Evolutionary conservation across 2,113 vertebrate genomes (phyloP).

Genomic region (Gambusia holbrooki): DNA sequence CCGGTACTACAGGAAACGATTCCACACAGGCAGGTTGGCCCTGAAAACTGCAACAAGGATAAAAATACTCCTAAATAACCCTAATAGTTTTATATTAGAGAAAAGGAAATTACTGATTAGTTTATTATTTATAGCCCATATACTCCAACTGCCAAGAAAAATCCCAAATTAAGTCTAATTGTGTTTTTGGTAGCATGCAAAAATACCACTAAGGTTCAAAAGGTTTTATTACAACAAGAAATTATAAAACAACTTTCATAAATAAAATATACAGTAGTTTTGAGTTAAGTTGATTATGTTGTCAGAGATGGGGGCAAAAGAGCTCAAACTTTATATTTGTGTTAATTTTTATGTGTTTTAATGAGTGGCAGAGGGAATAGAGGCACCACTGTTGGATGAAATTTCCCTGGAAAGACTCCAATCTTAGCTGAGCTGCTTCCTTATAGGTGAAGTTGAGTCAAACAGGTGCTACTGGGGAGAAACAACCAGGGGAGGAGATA

Average conservation of each 20-base stretch:
- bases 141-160: background rate
- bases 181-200: background rate
- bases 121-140: background rate
- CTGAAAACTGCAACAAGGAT: slow-evolving; percentile 29
- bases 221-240: no score
- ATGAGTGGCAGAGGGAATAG: background rate
- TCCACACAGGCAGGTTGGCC: slow-evolving; percentile 29
- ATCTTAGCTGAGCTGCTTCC: slow-evolving; percentile 11
- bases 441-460: slow-evolving; percentile 22
- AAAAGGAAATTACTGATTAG: background rate
- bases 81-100: background rate
- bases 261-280: background rate
- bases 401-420: slow-evolving; percentile 13
- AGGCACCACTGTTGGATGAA: slow-evolving; percentile 3
- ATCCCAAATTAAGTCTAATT: background rate
- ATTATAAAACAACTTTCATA: background rate
- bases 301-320: slow-evolving; percentile 4
- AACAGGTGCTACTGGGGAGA: slow-evolving; percentile 4
- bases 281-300: no score
- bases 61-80: background rate
- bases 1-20: slow-evolving; percentile 23
- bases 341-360: slow-evolving; percentile 25
- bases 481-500: background rate
- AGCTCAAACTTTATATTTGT: slow-evolving; percentile 1
- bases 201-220: no score